Evolutionary conservation across 1,140 invertebrate genomes (phyloP).

Genomic region (Drosophila truncata): DNA sequence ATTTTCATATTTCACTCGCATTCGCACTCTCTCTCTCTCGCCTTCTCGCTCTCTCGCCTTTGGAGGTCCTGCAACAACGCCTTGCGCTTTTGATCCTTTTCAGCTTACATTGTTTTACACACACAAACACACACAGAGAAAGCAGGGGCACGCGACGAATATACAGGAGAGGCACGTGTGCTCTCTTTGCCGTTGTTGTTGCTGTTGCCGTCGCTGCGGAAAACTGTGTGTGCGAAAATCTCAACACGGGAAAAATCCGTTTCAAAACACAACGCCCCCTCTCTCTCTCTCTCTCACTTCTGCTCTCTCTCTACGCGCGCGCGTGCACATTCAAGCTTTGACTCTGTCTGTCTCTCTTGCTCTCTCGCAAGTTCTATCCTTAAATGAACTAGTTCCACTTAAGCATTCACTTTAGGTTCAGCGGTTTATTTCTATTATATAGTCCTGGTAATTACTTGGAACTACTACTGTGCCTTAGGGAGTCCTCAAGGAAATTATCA

Average conservation of each 20-base stretch:
- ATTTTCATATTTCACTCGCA: conserved; percentile 68
- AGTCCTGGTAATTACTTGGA: background rate
- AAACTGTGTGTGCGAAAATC: conserved; percentile 46
- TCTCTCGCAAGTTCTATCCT: conserved; percentile 1
- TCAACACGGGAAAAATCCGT: conserved; percentile 62
- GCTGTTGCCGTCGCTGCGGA: conserved; percentile 17
- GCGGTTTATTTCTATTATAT: no score
- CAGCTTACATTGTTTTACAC: conserved; percentile 63
- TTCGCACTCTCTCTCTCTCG: conserved; percentile 5
- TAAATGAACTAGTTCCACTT: conserved; percentile 26
- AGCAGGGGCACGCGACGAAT: conserved; percentile 18
- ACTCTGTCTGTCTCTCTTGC: conserved; percentile 5
- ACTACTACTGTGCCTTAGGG: background rate
- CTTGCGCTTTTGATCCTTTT: conserved; percentile 64
- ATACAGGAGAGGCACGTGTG: conserved; percentile 42
- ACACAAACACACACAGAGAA: conserved; percentile 20
- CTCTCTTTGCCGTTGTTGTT: conserved; percentile 28
- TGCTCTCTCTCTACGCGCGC: conserved; percentile 21
- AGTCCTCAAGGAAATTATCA: background rate
- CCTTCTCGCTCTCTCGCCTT: conserved; percentile 14
- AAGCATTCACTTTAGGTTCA: background rate
- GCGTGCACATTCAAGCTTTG: conserved; percentile 10
- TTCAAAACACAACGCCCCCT: conserved; percentile 68
- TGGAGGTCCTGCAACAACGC: conserved; percentile 53
- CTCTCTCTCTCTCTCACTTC: conserved; percentile 18